These are phyloP conservation scores for Pleuronectes platessa DNA, from an alignment of 2,113 vertebrate genomes.

Conservation along the genomic window DNA sequence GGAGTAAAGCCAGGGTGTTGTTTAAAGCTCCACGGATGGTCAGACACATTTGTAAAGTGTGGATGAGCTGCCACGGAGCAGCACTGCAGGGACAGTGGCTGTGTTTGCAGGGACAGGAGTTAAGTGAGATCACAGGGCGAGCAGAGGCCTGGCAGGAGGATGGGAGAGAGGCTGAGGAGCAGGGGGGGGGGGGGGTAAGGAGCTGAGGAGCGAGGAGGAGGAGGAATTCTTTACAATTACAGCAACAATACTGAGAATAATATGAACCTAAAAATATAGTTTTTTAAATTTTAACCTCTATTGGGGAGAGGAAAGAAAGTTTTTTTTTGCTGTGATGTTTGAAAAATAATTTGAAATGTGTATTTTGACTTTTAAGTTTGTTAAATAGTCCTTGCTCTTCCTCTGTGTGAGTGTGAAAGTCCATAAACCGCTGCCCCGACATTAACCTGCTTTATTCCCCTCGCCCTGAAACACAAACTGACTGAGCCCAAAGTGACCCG, in stretches of 20 bases:
- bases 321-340: too few species aligned
- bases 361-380: too few species aligned
- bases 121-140: slow-evolving; percentile 46
- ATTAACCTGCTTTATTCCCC: background rate
- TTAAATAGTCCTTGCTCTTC: too few species aligned
- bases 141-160: slow-evolving; percentile 35
- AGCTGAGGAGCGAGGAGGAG: background rate
- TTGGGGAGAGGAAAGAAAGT: background rate
- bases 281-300: too few species aligned
- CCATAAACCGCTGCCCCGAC: background rate
- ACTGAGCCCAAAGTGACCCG: slow-evolving; percentile 40
- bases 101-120: slow-evolving; percentile 48
- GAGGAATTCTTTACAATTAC: too few species aligned
- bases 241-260: too few species aligned
- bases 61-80: slow-evolving; percentile 52
- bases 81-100: slow-evolving; percentile 35
- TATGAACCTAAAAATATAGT: too few species aligned
- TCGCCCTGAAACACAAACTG: slow-evolving; percentile 25
- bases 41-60: slow-evolving; percentile 60
- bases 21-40: slow-evolving; percentile 35
- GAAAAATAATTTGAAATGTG: too few species aligned
- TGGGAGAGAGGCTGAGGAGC: slow-evolving; percentile 35
- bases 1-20: slow-evolving; percentile 23
- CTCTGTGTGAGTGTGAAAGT: background rate
- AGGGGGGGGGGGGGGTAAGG: slow-evolving; percentile 9